Evolutionary conservation across 2,888 invertebrate species (phyloP).

Genomic region (Hirtodrosophila alboralis): DNA sequence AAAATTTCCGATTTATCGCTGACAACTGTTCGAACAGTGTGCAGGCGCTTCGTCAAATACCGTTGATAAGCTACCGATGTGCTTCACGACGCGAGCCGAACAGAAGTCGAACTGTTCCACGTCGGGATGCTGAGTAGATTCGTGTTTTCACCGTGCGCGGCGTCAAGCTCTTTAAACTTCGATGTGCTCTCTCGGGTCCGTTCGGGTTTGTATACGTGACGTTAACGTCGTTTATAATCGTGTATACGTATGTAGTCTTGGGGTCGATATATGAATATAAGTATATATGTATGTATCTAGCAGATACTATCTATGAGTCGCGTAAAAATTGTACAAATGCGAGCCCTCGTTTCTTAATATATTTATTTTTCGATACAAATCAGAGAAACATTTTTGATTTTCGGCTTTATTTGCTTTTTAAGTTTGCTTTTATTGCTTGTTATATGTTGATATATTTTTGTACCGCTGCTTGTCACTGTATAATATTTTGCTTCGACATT

Average conservation of each 20-base stretch:
- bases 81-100: constrained; percentile 15
- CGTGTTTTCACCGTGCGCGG: constrained; percentile 4
- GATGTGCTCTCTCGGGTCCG: constrained; percentile 2
- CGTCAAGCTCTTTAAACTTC: background rate
- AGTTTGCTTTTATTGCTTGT: background rate
- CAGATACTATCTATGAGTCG: constrained; percentile 14
- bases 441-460: no score
- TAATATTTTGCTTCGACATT: no score
- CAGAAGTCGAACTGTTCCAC: constrained; percentile 11
- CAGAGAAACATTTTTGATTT: constrained; percentile 15
- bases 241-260: background rate
- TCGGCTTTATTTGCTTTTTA: constrained; percentile 5
- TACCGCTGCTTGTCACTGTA: no score
- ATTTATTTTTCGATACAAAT: constrained; percentile 2
- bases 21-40: constrained; percentile 73
- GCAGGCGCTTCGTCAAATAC: constrained; percentile 49
- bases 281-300: constrained; percentile 1
- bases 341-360: constrained; percentile 25
- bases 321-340: constrained; percentile 4
- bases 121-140: constrained; percentile 27
- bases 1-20: constrained; percentile 73
- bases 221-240: constrained; percentile 10
- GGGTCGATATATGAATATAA: background rate
- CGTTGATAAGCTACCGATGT: constrained; percentile 30
- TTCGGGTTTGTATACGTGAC: constrained; percentile 33